phyloP scores from a whole-genome alignment of 1,140 invertebrate genomes.

The Akabosia matsudoensis region DNA sequence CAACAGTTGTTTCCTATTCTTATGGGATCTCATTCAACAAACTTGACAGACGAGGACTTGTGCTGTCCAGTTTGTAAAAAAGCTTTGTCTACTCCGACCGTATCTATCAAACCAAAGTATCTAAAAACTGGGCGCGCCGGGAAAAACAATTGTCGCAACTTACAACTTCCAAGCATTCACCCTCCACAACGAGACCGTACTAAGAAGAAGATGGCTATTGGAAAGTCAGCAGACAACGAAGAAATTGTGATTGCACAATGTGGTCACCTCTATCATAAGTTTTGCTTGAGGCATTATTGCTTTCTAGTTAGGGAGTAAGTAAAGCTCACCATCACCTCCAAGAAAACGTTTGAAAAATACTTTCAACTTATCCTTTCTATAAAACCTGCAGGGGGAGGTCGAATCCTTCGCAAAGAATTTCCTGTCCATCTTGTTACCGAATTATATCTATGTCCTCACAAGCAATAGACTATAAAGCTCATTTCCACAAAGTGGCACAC shows the following conservation, averaged over 20 bases:
- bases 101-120: background rate
- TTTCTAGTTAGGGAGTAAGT: slow-evolving; percentile 22
- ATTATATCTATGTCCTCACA: background rate
- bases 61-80: slow-evolving; percentile 22
- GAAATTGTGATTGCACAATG: slow-evolving; percentile 22
- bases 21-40: background rate
- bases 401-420: background rate
- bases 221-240: slow-evolving; percentile 14
- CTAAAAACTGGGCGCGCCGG: background rate
- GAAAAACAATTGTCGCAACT: background rate
- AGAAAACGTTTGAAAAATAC: background rate
- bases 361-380: too few species aligned
- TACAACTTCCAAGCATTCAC: background rate
- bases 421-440: background rate
- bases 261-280: slow-evolving; percentile 31
- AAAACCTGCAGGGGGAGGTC: background rate
- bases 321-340: background rate
- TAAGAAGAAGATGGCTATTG: background rate
- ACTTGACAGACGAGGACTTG: slow-evolving; percentile 1
- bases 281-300: slow-evolving; percentile 31
- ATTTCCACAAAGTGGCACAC: too few species aligned
- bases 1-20: background rate
- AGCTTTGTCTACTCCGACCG: background rate
- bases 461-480: background rate
- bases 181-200: background rate